phyloP scores from a whole-genome alignment of 2,797 vertebrate genomes.

The Coreius guichenoti region DNA sequence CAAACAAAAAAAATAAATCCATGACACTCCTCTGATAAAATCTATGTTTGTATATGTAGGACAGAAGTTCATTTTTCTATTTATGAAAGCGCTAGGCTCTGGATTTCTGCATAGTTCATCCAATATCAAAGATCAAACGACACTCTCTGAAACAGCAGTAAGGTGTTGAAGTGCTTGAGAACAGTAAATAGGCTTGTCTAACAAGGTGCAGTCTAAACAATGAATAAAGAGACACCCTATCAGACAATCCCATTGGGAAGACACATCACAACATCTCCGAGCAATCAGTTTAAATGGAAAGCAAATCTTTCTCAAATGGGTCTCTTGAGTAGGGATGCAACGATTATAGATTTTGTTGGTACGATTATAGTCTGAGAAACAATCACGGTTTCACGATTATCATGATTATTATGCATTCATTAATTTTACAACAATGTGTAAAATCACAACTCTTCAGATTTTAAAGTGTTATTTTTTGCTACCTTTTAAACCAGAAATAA shows the following conservation, averaged over 20 bases:
- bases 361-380: too few species aligned
- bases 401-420: too few species aligned
- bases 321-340: too few species aligned
- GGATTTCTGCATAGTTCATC: conserved; percentile 25
- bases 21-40: conserved; percentile 19
- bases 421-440: too few species aligned
- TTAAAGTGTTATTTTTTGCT: too few species aligned
- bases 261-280: neutral
- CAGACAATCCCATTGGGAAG: neutral
- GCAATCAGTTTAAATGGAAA: neutral
- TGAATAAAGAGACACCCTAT: neutral
- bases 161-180: conserved; percentile 1
- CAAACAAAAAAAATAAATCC: conserved; percentile 21
- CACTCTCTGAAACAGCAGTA: neutral
- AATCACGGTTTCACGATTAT: too few species aligned
- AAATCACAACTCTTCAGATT: too few species aligned
- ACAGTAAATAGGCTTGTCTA: conserved; percentile 1
- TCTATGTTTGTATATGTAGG: conserved; percentile 14
- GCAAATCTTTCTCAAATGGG: neutral
- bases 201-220: neutral
- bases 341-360: too few species aligned
- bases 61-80: conserved; percentile 33
- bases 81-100: conserved; percentile 12
- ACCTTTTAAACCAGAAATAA: too few species aligned
- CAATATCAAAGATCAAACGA: conserved; percentile 8